phyloP scores from a whole-genome alignment of 2,113 vertebrate genomes.

The Aythya baeri region DNA sequence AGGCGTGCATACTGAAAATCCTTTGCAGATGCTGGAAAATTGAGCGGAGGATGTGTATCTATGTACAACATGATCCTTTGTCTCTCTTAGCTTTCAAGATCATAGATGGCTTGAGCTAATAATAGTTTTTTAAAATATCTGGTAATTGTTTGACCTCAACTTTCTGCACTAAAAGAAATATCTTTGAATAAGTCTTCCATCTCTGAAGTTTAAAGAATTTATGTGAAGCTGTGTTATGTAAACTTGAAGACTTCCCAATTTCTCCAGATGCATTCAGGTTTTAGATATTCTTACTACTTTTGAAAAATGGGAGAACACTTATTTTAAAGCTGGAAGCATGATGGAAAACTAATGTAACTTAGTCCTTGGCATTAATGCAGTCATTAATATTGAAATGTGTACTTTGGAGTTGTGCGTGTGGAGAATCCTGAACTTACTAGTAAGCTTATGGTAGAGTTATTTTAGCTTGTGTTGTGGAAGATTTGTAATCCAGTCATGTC shows the following conservation, averaged over 20 bases:
- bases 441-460: neutral
- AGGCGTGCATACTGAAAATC: neutral
- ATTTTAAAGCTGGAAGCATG: neutral
- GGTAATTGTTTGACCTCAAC: neutral
- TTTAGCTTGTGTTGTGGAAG: neutral
- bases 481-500: neutral
- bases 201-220: neutral
- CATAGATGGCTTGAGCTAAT: neutral
- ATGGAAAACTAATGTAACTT: neutral
- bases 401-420: too few relatives aligned
- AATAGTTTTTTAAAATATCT: neutral
- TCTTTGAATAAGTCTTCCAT: neutral
- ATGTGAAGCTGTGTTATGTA: neutral
- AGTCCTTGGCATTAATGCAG: neutral
- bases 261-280: neutral
- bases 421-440: neutral
- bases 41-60: neutral
- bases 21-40: neutral
- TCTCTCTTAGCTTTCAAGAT: neutral
- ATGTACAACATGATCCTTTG: neutral
- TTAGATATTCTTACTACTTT: neutral
- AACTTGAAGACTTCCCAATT: neutral
- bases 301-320: neutral
- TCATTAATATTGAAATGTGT: neutral
- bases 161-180: neutral